Conservation (phyloP, 2,888 invertebrate genomes). For the Ormyrus nitidulus region DNA sequence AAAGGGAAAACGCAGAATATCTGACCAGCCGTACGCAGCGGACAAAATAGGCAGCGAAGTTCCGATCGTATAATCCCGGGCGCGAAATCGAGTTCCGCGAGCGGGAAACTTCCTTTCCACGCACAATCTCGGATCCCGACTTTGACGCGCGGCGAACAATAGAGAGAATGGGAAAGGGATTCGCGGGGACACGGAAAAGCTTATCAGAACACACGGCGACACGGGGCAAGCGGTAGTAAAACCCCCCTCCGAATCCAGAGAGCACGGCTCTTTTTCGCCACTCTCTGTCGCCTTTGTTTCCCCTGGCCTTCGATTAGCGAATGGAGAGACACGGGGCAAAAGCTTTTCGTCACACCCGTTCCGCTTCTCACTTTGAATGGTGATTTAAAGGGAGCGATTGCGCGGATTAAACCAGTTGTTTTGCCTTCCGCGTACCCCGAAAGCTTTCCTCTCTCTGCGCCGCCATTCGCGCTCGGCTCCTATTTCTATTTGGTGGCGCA, state of each 20-base stretch:
- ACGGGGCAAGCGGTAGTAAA: conserved; percentile 61
- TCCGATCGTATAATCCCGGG: too few species aligned
- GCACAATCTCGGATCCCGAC: too few species aligned
- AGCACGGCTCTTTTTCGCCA: background rate
- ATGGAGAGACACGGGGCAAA: background rate
- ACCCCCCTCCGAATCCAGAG: conserved; percentile 15
- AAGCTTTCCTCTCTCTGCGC: background rate
- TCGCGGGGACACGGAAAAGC: conserved; percentile 51
- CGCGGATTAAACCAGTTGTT: conserved; percentile 59
- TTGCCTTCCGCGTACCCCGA: conserved; percentile 18
- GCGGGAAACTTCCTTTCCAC: too few species aligned
- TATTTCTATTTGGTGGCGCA: too few species aligned
- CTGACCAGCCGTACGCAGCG: background rate
- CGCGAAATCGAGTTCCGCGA: too few species aligned
- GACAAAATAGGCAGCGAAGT: conserved; percentile 6
- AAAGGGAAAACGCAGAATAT: background rate
- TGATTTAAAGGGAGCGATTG: conserved; percentile 54
- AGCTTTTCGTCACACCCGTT: conserved; percentile 54
- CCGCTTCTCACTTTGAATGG: conserved; percentile 51
- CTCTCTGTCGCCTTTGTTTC: conserved; percentile 25
- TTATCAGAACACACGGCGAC: conserved; percentile 65
- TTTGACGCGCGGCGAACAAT: background rate
- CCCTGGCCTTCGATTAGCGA: conserved; percentile 56
- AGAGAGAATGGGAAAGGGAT: conserved; percentile 37
- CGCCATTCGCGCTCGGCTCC: background rate